Evolutionary conservation across 2,113 vertebrate species (phyloP).

Genomic region (Phyllopteryx taeniolatus): DNA sequence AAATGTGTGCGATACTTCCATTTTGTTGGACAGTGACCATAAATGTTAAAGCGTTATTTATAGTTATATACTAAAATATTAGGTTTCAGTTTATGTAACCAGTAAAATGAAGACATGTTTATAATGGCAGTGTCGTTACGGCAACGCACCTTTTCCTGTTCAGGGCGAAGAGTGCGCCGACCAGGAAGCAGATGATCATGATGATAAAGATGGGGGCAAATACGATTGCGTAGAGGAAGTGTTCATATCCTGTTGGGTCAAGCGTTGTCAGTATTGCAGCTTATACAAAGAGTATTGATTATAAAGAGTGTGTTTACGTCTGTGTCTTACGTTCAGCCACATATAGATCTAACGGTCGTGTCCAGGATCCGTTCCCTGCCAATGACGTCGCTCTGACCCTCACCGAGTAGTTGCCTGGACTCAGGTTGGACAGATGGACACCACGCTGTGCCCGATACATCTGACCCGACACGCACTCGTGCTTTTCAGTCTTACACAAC

Average conservation of each 20-base stretch:
- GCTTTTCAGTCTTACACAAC: slow-evolving; percentile 76
- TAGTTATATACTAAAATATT: too few species aligned
- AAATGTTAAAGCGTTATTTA: too few species aligned
- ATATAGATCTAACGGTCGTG: slow-evolving; percentile 81
- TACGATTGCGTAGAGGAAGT: slow-evolving; percentile 81
- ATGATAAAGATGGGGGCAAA: slow-evolving; percentile 80
- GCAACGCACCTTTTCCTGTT: slow-evolving; percentile 82
- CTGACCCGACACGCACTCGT: slow-evolving; percentile 89
- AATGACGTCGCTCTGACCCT: slow-evolving; percentile 91
- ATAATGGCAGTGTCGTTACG: neutral
- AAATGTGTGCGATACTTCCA: too few species aligned
- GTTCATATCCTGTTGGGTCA: slow-evolving; percentile 75
- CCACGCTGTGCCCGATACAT: slow-evolving; percentile 81
- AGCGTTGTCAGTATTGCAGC: neutral
- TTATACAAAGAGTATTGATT: neutral
- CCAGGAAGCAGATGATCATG: slow-evolving; percentile 70
- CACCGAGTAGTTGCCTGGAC: slow-evolving; percentile 91
- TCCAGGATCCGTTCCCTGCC: slow-evolving; percentile 97
- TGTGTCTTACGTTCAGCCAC: slow-evolving; percentile 84
- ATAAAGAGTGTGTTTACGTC: neutral
- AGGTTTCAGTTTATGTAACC: neutral
- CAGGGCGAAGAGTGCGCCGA: slow-evolving; percentile 74
- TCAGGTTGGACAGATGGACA: slow-evolving; percentile 82
- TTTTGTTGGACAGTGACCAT: too few species aligned
- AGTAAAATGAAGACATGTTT: neutral